These are phyloP conservation scores for Lagodon rhomboides DNA, from an alignment of 2,797 vertebrate genomes.

Conservation along the genomic window DNA sequence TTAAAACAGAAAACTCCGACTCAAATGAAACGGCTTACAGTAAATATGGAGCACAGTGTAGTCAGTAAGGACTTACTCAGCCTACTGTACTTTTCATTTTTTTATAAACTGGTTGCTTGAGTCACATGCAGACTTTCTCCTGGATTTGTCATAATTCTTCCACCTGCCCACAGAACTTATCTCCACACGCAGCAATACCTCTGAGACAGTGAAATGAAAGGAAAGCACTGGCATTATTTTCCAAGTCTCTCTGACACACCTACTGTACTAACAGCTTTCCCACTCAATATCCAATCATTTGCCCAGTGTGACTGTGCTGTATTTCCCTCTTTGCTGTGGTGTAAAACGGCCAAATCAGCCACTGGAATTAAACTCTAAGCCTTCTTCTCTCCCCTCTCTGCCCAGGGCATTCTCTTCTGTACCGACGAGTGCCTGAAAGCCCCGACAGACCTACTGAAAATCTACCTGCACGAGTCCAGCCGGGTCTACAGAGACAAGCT, in stretches of 20 bases:
- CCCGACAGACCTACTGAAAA: conserved; percentile 89
- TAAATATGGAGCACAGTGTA: background rate
- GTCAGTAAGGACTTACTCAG: background rate
- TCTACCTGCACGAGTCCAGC: conserved; percentile 94
- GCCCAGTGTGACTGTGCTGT: conserved; percentile 43
- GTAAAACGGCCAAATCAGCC: conserved; percentile 52
- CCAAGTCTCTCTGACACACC: conserved; percentile 52
- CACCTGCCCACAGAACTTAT: conserved; percentile 37
- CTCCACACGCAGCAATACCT: conserved; percentile 40
- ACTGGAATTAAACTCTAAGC: conserved; percentile 44
- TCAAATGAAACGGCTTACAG: background rate
- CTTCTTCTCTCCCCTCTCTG: conserved; percentile 13
- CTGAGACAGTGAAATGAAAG: conserved; percentile 43
- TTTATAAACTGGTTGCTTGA: background rate
- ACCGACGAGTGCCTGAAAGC: conserved; percentile 88
- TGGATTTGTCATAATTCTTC: conserved; percentile 23
- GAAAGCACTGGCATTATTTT: conserved; percentile 45
- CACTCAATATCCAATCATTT: conserved; percentile 62
- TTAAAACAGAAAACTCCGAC: background rate
- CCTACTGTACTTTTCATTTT: too few relatives aligned
- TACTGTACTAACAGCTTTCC: conserved; percentile 49
- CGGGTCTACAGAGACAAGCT: conserved; percentile 96
- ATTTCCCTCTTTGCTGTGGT: conserved; percentile 43
- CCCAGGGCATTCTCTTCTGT: conserved; percentile 94
- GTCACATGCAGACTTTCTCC: conserved; percentile 1